These are phyloP conservation scores for Embidobia sp. DNA, from an alignment of 2,888 invertebrate species.

Conservation along the genomic window DNA sequence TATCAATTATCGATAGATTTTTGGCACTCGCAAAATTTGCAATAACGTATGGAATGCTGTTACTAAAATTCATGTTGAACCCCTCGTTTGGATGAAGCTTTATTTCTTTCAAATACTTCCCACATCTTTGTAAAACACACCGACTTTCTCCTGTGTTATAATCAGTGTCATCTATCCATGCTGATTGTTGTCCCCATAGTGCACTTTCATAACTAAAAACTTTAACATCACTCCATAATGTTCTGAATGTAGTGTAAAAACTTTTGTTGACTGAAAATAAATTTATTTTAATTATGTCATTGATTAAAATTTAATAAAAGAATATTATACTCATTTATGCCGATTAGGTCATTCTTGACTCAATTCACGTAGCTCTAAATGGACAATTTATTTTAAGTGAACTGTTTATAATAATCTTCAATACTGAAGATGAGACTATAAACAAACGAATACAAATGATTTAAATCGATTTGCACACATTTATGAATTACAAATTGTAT, in stretches of 20 bases:
- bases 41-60: background rate
- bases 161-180: background rate
- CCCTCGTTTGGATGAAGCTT: background rate
- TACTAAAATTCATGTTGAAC: background rate
- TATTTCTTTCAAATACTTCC: background rate
- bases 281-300: too few species aligned
- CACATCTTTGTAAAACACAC: constrained; percentile 8
- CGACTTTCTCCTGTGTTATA: constrained; percentile 8
- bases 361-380: too few species aligned
- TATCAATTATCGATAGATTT: background rate
- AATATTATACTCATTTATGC: too few species aligned
- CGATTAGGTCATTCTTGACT: too few species aligned
- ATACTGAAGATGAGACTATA: too few species aligned
- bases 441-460: too few species aligned
- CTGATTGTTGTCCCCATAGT: background rate
- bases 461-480: too few species aligned
- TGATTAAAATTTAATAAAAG: too few species aligned
- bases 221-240: constrained; percentile 4
- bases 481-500: too few species aligned
- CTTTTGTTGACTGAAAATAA: constrained; percentile 15
- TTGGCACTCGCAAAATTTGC: background rate
- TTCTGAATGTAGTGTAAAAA: background rate
- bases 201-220: background rate
- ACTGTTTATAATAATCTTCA: too few species aligned
- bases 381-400: too few species aligned